Evolutionary conservation across 2,113 vertebrate species (phyloP).

Genomic region (Sylvia atricapilla): DNA sequence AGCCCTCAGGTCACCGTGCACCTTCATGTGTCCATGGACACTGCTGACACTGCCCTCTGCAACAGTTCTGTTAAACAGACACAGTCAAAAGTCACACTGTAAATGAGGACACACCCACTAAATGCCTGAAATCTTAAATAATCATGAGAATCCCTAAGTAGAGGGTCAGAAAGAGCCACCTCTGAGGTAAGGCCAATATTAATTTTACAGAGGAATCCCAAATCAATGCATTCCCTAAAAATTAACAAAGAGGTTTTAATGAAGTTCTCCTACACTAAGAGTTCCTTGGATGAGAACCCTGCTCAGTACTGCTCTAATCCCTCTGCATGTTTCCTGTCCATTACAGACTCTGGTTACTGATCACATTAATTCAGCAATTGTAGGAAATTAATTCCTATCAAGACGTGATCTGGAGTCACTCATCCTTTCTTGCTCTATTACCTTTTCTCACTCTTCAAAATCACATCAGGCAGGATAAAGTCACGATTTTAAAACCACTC

Average conservation of each 20-base stretch:
- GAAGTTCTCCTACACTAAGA: not conserved
- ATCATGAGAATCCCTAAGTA: not conserved
- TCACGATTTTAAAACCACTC: not conserved
- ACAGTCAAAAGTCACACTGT: not conserved
- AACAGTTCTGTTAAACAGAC: not conserved
- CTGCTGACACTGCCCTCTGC: not conserved
- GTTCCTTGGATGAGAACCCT: not conserved
- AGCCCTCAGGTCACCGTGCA: not conserved
- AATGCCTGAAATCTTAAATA: not conserved
- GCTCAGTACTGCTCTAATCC: not conserved
- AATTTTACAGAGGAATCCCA: not conserved
- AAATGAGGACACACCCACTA: not conserved
- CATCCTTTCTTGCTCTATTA: not conserved
- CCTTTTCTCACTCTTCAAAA: not conserved
- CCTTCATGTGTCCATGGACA: not conserved
- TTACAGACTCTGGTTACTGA: not conserved
- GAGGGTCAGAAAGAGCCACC: not conserved
- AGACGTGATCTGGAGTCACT: not conserved
- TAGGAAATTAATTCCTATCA: constrained; percentile 1
- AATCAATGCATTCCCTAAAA: not conserved
- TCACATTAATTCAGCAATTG: not conserved
- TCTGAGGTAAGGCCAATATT: rapidly evolving
- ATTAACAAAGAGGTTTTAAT: not conserved
- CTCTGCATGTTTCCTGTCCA: not conserved
- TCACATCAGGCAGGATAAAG: not conserved